Conservation (phyloP, 2,113 vertebrate species). For the Rhinoderma darwinii region DNA sequence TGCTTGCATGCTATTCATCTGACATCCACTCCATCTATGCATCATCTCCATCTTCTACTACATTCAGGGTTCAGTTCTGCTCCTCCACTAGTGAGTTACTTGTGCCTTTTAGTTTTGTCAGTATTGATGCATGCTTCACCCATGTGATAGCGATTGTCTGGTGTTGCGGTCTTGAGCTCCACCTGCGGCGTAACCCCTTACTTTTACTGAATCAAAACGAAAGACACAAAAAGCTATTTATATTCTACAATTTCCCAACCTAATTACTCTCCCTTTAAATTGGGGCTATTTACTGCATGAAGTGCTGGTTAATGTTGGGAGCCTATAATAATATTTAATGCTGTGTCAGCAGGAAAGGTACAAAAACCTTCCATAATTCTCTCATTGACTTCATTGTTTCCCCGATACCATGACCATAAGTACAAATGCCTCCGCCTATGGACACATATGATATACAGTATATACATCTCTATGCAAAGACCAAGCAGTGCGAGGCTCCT, state of each 20-base stretch:
- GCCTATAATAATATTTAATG: not conserved
- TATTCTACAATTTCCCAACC: not conserved
- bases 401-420: conserved; percentile 23
- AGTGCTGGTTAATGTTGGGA: not conserved
- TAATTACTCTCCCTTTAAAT: not conserved
- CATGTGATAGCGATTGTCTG: too few relatives aligned
- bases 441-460: conserved; percentile 13
- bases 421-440: conserved; percentile 31
- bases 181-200: too few relatives aligned
- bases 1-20: too few relatives aligned
- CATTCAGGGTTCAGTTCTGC: too few relatives aligned
- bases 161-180: too few relatives aligned
- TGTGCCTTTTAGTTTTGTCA: too few relatives aligned
- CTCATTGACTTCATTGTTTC: conserved; percentile 33
- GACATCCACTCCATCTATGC: too few relatives aligned
- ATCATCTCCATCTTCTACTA: too few relatives aligned
- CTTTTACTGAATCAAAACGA: not conserved
- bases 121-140: too few relatives aligned
- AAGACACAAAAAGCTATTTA: not conserved
- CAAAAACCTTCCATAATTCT: not conserved
- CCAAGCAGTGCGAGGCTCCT: not conserved
- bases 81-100: too few relatives aligned
- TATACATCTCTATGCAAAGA: not conserved
- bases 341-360: not conserved
- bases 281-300: not conserved